Percentiles rank a stretch among this genome's conserved stretches.
These are phyloP conservation scores for Cuculus canorus DNA, from an alignment of 2,797 vertebrate species.

Conservation along the genomic window DNA sequence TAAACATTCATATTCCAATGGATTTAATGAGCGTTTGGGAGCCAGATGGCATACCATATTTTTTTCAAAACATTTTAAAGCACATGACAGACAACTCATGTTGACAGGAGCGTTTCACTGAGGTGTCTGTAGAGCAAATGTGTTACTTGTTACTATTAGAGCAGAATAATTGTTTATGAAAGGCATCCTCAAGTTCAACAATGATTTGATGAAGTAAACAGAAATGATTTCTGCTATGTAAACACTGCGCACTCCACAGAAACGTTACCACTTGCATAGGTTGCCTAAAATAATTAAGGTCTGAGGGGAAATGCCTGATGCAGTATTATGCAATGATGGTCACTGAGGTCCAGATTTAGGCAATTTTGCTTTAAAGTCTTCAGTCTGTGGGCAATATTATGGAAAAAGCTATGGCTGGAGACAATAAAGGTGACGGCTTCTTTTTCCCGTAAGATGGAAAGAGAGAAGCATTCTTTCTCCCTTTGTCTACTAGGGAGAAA, in stretches of 20 bases:
- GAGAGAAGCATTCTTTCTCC: background rate
- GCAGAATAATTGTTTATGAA: constrained; percentile 64
- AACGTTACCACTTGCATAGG: background rate
- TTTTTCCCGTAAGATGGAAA: background rate
- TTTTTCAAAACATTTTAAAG: constrained; percentile 36
- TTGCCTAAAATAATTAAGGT: background rate
- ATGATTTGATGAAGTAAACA: constrained; percentile 28
- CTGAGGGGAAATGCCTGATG: background rate
- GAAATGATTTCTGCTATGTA: constrained; percentile 25
- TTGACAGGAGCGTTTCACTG: constrained; percentile 20
- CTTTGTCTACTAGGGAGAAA: background rate
- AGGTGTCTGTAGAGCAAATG: constrained; percentile 58
- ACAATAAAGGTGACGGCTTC: background rate
- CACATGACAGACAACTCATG: constrained; percentile 21
- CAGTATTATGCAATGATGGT: background rate
- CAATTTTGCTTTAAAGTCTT: background rate
- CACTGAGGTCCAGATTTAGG: background rate
- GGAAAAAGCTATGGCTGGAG: background rate
- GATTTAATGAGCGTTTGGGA: constrained; percentile 30
- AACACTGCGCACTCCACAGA: constrained; percentile 3
- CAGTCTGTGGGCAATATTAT: background rate
- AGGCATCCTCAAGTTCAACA: constrained; percentile 30
- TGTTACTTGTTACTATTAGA: constrained; percentile 59
- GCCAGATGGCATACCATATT: constrained; percentile 52
- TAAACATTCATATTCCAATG: background rate